Percentiles rank a stretch among this genome's conserved stretches.
Conservation (phyloP, 2,888 invertebrate genomes). For the Phytoseiulus persimilis region DNA sequence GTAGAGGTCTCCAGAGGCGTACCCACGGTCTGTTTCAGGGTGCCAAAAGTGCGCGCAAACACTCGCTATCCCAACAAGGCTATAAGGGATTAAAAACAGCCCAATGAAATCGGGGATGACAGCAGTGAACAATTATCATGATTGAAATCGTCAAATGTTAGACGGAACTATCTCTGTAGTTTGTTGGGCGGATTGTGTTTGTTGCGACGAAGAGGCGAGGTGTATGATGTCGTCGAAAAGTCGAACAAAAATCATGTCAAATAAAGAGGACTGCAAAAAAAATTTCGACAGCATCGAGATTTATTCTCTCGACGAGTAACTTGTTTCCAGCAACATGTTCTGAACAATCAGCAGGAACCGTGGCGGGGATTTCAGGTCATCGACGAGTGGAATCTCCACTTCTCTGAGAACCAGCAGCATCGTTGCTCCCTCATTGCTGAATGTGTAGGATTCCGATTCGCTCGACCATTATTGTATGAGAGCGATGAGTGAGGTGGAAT, state of each 20-base stretch:
- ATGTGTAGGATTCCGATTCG: too few species aligned
- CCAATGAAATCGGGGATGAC: not conserved
- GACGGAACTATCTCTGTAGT: not conserved
- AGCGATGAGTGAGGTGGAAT: too few species aligned
- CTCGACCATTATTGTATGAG: too few species aligned
- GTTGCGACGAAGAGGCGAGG: not conserved
- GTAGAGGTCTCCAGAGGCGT: not conserved
- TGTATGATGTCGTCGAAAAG: not conserved
- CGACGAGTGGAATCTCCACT: too few species aligned
- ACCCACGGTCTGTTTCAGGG: not conserved
- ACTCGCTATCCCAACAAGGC: not conserved
- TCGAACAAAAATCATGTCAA: not conserved
- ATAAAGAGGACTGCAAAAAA: not conserved
- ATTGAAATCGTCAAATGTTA: not conserved
- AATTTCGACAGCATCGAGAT: not conserved
- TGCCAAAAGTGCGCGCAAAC: not conserved
- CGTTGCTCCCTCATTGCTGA: too few species aligned
- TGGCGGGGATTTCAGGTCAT: too few species aligned
- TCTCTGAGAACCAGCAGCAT: too few species aligned
- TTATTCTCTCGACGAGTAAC: not conserved
- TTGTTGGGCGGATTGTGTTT: not conserved
- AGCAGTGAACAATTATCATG: not conserved
- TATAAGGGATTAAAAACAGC: not conserved
- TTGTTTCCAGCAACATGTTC: too few species aligned
- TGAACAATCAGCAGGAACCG: too few species aligned